Percentiles rank a stretch among this genome's conserved stretches.
These are phyloP conservation scores for Eulemur mongoz DNA, from an alignment of 2,797 vertebrate genomes.

Conservation along the genomic window DNA sequence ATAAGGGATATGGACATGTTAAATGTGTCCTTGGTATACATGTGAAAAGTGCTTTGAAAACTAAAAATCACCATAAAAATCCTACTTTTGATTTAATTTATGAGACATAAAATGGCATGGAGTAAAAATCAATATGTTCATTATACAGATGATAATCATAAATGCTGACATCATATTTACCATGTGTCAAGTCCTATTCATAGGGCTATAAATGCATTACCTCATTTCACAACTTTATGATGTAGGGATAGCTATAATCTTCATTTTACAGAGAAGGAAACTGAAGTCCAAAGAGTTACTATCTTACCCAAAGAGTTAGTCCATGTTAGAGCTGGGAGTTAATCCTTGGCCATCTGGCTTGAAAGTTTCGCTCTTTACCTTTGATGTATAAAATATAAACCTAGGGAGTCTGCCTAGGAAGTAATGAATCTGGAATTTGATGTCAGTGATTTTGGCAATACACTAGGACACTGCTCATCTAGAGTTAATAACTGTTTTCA, in stretches of 20 bases:
- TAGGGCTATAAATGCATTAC: not conserved
- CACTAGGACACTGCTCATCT: not conserved
- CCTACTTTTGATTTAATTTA: not conserved
- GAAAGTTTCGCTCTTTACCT: not conserved
- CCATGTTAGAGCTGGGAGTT: not conserved
- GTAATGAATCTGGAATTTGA: not conserved
- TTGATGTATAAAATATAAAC: not conserved
- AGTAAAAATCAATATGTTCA: not conserved
- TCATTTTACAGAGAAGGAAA: not conserved
- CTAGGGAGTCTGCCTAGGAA: not conserved
- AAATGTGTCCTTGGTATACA: not conserved
- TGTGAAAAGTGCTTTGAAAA: conserved; percentile 5
- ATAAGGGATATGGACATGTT: not conserved
- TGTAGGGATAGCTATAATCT: not conserved
- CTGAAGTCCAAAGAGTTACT: not conserved
- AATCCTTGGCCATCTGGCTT: not conserved
- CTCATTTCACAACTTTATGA: not conserved
- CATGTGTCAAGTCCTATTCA: not conserved
- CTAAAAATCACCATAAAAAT: not conserved
- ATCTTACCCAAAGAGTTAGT: not conserved
- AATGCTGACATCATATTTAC: not conserved
- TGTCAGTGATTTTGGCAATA: not conserved
- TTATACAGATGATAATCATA: not conserved
- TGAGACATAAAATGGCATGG: not conserved
- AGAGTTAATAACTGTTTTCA: not conserved